These are phyloP conservation scores for Calcarius ornatus DNA, from an alignment of 2,113 vertebrate species.

Conservation along the genomic window DNA sequence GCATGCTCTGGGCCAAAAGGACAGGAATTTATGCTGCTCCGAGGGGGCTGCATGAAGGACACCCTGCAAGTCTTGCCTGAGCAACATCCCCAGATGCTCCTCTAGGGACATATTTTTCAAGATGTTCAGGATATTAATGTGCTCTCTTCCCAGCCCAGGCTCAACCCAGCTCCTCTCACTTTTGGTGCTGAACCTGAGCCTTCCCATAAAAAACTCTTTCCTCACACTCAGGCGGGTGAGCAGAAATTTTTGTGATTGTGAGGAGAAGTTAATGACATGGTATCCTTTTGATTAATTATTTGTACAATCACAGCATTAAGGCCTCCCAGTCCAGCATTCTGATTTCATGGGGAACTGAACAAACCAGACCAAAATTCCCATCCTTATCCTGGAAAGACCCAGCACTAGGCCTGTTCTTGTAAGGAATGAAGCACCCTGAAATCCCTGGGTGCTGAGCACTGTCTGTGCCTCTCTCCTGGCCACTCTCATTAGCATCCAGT, in stretches of 20 bases:
- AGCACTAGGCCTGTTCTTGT: background rate
- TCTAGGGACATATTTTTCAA: background rate
- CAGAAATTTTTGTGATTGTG: background rate
- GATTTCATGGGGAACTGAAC: background rate
- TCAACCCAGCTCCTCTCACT: background rate
- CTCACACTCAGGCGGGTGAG: background rate
- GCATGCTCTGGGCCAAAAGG: background rate
- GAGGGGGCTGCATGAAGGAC: background rate
- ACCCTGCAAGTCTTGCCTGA: background rate
- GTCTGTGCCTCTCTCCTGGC: background rate
- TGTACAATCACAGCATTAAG: background rate
- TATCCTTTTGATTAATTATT: background rate
- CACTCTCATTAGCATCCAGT: background rate
- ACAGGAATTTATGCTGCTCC: fast-evolving
- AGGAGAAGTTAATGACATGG: background rate
- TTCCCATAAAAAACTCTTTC: background rate
- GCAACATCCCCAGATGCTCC: background rate
- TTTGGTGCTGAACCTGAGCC: background rate
- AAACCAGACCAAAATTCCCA: background rate
- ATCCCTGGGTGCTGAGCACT: background rate
- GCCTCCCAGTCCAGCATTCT: background rate
- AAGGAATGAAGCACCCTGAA: background rate
- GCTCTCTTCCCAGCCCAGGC: background rate
- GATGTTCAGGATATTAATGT: background rate
- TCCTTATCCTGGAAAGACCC: background rate